Evolutionary conservation across 1,140 invertebrate genomes (phyloP).

Genomic region (Calosoma granatense): DNA sequence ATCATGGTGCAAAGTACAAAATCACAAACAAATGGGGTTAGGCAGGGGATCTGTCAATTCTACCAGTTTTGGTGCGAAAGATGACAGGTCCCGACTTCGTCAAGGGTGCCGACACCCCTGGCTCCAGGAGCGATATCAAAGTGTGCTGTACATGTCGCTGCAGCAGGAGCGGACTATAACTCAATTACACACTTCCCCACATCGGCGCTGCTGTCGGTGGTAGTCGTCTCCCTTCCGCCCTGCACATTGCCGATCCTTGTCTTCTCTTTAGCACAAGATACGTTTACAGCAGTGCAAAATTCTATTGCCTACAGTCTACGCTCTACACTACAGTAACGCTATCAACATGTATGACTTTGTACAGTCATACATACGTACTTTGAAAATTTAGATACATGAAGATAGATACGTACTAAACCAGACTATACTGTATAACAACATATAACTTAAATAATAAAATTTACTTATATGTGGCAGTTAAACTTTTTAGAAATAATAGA

Average conservation of each 20-base stretch:
- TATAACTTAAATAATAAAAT: too few relatives aligned
- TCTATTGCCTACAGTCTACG: too few relatives aligned
- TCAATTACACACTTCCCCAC: slow-evolving; percentile 7
- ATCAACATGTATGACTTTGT: too few relatives aligned
- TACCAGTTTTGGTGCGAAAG: background rate
- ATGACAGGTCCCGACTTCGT: background rate
- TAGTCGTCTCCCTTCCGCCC: background rate
- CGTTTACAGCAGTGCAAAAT: too few relatives aligned
- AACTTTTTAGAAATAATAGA: too few relatives aligned
- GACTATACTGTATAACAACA: too few relatives aligned
- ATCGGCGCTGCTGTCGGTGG: background rate
- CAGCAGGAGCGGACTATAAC: background rate
- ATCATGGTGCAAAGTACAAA: background rate
- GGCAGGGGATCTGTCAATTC: background rate
- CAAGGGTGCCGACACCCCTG: background rate
- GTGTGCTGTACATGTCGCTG: background rate
- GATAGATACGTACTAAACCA: too few relatives aligned
- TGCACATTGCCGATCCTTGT: background rate
- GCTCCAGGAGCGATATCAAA: background rate
- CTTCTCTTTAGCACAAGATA: background rate
- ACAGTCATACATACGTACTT: too few relatives aligned
- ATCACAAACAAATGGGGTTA: background rate
- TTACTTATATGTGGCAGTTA: too few relatives aligned
- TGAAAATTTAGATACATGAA: too few relatives aligned
- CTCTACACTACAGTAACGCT: too few relatives aligned